These are phyloP conservation scores for Gnathonemus echidnorhynchus DNA, from an alignment of 2,113 vertebrate species.

Conservation along the genomic window DNA sequence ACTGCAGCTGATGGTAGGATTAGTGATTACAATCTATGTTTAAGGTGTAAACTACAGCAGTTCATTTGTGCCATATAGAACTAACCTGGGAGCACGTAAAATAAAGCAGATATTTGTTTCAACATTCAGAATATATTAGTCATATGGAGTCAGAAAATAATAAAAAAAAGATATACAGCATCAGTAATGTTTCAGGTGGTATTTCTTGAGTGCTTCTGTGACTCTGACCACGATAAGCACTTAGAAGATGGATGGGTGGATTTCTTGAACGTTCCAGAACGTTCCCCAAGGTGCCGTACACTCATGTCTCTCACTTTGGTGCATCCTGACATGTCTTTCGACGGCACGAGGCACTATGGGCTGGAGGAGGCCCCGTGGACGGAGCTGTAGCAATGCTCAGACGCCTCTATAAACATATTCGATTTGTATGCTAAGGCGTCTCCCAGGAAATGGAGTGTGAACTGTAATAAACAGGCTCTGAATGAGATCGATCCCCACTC, in stretches of 20 bases:
- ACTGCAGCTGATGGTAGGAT: neutral
- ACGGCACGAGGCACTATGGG: neutral
- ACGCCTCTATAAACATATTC: constrained; percentile 10
- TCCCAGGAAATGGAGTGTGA: constrained; percentile 1
- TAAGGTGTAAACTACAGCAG: neutral
- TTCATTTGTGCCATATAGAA: neutral
- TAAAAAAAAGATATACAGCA: neutral
- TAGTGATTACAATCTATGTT: neutral
- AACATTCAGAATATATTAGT: neutral
- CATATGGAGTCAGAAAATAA: neutral
- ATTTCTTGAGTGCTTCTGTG: neutral
- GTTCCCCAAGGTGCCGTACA: neutral
- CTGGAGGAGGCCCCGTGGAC: neutral
- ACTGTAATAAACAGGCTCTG: constrained; percentile 11
- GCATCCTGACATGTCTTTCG: neutral
- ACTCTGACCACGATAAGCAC: neutral
- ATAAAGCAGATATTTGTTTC: neutral
- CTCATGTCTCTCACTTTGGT: neutral
- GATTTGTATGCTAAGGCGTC: neutral
- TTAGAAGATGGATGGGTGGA: neutral
- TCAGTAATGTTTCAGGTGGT: neutral
- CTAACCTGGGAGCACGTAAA: neutral
- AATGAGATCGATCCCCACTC: constrained; percentile 1
- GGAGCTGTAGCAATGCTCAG: neutral
- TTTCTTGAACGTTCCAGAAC: neutral